Base-by-base conservation (phyloP, 1,140 invertebrate genomes). In the Coptotermes formosanus region DNA sequence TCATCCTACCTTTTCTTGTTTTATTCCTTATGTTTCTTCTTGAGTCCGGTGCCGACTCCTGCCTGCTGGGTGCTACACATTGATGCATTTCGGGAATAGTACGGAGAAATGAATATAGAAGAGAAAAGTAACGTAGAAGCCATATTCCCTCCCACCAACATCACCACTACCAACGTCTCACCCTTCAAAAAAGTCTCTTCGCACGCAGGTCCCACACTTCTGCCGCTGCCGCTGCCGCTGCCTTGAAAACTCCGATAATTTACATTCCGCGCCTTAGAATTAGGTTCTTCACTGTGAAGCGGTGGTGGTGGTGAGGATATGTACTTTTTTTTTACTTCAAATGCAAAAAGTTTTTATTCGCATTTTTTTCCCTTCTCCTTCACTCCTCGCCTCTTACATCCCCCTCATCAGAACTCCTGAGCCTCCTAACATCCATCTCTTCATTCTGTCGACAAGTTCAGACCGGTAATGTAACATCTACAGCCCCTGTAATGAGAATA, bases 211-310 rank as follows among this genome's bases (percentile, higher is more conserved):
- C 82, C 82, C 82, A n/a, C 82, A 48, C 45, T 19, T 30, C n/a
- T 16, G 14, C 52, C 21, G 19, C 52, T 19, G 52, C 52, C 21
- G 19, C 52, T 19, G 52, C 32, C 8, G 45, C n/a, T 75, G 85
- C 45, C 86, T 75, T 83, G 82, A 69, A 83, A 86, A 86, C 86
- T 86, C 86, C 82, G 86, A 86, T 86, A 86, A 86, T 86, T 86
- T 86, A 86, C 86, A 86, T 86, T 84, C 86, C 86, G 86, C 86
- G 86, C 86, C 82, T 86, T 83, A 84, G 86, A 86, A 86, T 86
- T 86, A 86, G 83, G 86, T 82, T 43, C 43, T 82, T 59, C 59
- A 32, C 44, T 52, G 83, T 52, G 45, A 75, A 52, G 83, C 48
- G 83, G 83, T 52, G 83, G 82, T 9, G 30, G 83, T 25, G 48